Conservation (phyloP, 1,140 invertebrate genomes). For the Venturia canescens region DNA sequence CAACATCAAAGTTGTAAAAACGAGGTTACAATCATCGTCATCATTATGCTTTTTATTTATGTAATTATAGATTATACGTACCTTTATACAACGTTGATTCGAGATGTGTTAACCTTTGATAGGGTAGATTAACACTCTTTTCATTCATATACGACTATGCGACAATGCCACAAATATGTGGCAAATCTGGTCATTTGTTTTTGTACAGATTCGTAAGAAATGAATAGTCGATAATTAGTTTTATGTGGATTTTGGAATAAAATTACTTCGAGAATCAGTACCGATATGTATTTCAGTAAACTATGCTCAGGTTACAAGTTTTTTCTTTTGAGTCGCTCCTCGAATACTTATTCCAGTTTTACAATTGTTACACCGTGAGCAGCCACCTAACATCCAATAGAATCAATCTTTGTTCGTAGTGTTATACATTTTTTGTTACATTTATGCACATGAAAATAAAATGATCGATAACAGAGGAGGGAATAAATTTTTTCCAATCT, state of each 20-base stretch:
- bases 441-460: background rate
- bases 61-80: too few relatives aligned
- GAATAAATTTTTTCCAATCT: too few relatives aligned
- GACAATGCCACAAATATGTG: background rate
- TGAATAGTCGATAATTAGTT: background rate
- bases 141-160: background rate
- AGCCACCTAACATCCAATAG: slow-evolving; percentile 20
- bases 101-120: too few relatives aligned
- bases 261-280: slow-evolving; percentile 11
- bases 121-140: background rate
- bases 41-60: too few relatives aligned
- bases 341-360: background rate
- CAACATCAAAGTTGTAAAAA: too few relatives aligned
- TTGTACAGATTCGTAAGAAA: background rate
- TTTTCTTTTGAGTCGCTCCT: slow-evolving; percentile 2
- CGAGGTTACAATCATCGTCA: too few relatives aligned
- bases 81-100: background rate
- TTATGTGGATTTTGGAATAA: slow-evolving; percentile 13
- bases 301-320: slow-evolving; percentile 40
- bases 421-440: background rate
- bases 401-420: background rate
- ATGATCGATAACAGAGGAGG: background rate
- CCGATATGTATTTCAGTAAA: slow-evolving; percentile 52
- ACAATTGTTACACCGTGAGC: background rate
- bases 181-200: slow-evolving; percentile 2